Evolutionary conservation across 1,140 invertebrate species (phyloP).

Genomic region (Plutomurus gul): DNA sequence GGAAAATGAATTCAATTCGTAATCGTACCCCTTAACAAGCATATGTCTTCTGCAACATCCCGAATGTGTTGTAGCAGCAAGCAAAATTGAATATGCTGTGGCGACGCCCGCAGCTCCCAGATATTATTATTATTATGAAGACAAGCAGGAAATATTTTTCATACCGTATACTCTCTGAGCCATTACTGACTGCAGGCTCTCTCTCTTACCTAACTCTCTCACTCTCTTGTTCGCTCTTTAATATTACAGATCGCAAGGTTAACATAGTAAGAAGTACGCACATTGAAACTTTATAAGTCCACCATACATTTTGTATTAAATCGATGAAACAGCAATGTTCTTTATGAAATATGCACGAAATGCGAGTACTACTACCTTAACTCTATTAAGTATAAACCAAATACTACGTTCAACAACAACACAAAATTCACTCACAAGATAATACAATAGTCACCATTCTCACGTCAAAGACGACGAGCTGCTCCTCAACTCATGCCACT

Average conservation of each 20-base stretch:
- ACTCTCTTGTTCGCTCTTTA: not conserved
- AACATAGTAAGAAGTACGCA: not conserved
- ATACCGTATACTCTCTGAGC: conserved; percentile 1
- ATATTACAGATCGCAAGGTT: conserved; percentile 4
- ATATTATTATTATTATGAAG: conserved; percentile 16
- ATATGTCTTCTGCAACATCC: not conserved
- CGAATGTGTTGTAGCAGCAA: not conserved
- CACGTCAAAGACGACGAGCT: too few relatives aligned
- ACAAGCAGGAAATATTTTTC: conserved; percentile 22
- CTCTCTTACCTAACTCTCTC: not conserved
- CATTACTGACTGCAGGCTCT: not conserved
- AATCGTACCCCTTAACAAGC: not conserved
- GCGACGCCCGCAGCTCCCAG: not conserved
- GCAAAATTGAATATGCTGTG: conserved; percentile 4
- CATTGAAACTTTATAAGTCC: too few relatives aligned
- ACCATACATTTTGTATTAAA: conserved; percentile 13
- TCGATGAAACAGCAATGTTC: conserved; percentile 5
- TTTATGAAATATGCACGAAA: not conserved
- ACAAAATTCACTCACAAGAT: too few relatives aligned
- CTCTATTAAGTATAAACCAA: too few relatives aligned
- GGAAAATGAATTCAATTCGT: not conserved
- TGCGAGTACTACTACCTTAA: not conserved
- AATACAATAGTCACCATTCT: too few relatives aligned
- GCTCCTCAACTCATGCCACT: too few relatives aligned
- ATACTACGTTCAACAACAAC: too few relatives aligned